These are phyloP conservation scores for Acanthosepion lycidas DNA, from an alignment of 2,888 invertebrate genomes.

Conservation along the genomic window DNA sequence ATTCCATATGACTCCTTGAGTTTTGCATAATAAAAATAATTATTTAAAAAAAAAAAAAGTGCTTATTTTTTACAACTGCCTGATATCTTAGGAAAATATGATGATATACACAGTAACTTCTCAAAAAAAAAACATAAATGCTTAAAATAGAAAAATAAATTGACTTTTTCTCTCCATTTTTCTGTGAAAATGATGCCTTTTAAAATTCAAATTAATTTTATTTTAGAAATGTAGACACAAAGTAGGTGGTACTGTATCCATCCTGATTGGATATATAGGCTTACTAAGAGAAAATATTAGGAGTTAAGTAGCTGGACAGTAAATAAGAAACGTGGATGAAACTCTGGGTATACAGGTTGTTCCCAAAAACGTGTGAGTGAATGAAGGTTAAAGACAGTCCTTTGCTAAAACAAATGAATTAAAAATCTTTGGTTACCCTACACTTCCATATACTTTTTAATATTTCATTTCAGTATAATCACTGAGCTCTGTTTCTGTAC, in stretches of 20 bases:
- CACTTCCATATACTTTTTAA: not conserved
- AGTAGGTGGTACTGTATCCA: too few relatives aligned
- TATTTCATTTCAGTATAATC: too few relatives aligned
- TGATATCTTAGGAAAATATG: not conserved
- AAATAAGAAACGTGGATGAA: not conserved
- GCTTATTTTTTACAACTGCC: not conserved
- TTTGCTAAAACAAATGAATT: not conserved
- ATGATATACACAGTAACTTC: not conserved
- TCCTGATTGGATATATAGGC: not conserved
- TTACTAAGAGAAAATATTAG: not conserved
- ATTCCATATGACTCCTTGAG: not conserved
- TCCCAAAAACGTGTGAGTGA: not conserved
- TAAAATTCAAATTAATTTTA: too few relatives aligned
- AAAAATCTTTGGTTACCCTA: not conserved
- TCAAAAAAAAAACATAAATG: not conserved
- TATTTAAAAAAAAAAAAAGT: not conserved
- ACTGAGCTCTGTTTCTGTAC: too few relatives aligned
- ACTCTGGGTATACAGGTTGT: not conserved
- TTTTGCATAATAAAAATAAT: slow-evolving; percentile 21
- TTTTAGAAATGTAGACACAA: too few relatives aligned
- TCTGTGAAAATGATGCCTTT: not conserved
- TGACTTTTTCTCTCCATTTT: not conserved
- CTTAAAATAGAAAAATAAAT: slow-evolving; percentile 3
- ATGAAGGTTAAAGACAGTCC: not conserved
- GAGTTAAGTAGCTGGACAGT: not conserved